These are phyloP conservation scores for Synchiropus splendidus DNA, from an alignment of 2,113 vertebrate genomes.

Conservation along the genomic window DNA sequence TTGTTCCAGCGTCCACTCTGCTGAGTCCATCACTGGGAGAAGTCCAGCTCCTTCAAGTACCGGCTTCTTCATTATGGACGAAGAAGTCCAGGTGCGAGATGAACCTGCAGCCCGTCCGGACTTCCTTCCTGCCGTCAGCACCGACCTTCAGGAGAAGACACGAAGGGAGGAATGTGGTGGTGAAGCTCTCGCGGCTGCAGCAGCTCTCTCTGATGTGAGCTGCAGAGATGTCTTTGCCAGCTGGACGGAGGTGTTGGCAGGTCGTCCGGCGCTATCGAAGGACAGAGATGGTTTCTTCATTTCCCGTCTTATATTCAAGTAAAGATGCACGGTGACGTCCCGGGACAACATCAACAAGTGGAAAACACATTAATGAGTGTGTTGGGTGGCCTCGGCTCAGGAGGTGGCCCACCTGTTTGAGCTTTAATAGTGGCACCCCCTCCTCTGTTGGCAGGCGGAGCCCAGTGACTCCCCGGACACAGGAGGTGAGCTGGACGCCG, in stretches of 20 bases:
- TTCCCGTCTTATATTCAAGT: constrained; percentile 45
- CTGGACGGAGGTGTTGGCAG: constrained; percentile 44
- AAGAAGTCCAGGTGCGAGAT: no score
- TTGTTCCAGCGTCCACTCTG: no score
- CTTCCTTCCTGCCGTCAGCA: constrained; percentile 20
- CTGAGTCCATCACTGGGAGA: no score
- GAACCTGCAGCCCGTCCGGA: background rate
- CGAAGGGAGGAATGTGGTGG: background rate
- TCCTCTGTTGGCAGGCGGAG: constrained; percentile 23
- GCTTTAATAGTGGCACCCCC: constrained; percentile 34
- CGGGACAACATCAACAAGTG: constrained; percentile 36
- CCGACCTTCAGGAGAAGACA: constrained; percentile 1
- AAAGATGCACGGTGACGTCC: constrained; percentile 44
- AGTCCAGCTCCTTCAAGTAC: no score
- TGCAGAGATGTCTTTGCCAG: constrained; percentile 51
- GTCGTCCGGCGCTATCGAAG: constrained; percentile 33
- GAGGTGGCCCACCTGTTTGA: constrained; percentile 38
- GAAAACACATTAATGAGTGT: constrained; percentile 24
- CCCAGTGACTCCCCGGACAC: constrained; percentile 37
- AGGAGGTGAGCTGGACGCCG: constrained; percentile 50
- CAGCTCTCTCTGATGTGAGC: constrained; percentile 6
- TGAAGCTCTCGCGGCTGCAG: background rate
- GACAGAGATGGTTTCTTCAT: constrained; percentile 54
- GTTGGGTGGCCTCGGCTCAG: constrained; percentile 49
- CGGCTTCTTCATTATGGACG: no score